These are phyloP conservation scores for Scatophagus argus DNA, from an alignment of 2,113 vertebrate genomes.

Conservation along the genomic window DNA sequence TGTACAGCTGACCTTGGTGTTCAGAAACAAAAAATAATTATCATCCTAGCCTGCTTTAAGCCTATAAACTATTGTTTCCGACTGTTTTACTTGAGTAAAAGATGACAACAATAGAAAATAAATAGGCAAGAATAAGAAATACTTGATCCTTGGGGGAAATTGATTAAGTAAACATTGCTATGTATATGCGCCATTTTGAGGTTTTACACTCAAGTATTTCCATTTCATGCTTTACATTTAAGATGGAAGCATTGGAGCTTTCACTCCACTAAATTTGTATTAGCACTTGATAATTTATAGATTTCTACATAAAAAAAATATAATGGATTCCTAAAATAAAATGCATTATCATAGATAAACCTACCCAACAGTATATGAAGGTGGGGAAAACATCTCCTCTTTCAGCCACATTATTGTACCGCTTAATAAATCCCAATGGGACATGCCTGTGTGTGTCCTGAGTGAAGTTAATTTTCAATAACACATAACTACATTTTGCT, in stretches of 20 bases:
- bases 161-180: no score
- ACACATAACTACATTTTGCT: no score
- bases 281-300: neutral
- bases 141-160: no score
- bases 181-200: no score
- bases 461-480: no score
- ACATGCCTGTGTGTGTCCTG: no score
- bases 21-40: neutral
- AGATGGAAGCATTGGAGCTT: neutral
- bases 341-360: neutral
- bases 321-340: neutral
- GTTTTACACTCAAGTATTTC: neutral
- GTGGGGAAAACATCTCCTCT: no score
- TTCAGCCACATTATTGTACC: no score
- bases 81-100: neutral
- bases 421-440: no score
- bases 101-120: no score
- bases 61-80: neutral
- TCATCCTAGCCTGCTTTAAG: neutral
- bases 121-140: no score
- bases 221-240: neutral
- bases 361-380: no score
- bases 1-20: conserved; percentile 5
- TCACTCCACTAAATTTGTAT: neutral
- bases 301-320: neutral